Conservation (phyloP, 2,888 invertebrate species). For the Hyppa rectilinea region DNA sequence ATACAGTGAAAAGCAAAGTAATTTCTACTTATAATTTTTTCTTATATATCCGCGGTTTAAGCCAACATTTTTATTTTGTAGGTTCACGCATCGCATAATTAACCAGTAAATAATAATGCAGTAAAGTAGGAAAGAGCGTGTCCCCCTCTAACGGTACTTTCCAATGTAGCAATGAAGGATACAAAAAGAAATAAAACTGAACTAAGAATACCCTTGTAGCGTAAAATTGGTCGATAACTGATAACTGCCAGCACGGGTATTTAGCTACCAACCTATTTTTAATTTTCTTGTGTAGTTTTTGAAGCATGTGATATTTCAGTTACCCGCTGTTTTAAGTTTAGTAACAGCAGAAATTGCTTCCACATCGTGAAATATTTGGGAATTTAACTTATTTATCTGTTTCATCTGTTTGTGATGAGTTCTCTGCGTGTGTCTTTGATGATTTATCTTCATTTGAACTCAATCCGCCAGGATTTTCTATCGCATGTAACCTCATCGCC, state of each 20-base stretch:
- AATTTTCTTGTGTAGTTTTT: neutral
- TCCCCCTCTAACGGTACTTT: neutral
- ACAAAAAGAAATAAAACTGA: neutral
- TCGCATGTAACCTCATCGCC: slow-evolving; percentile 35
- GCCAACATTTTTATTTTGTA: neutral
- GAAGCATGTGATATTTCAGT: neutral
- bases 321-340: neutral
- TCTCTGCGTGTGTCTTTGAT: slow-evolving; percentile 10
- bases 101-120: too few relatives aligned
- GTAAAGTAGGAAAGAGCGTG: neutral
- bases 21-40: neutral
- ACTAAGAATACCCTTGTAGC: neutral
- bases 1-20: neutral
- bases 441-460: slow-evolving; percentile 41
- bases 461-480: slow-evolving; percentile 42
- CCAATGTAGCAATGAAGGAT: neutral
- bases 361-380: slow-evolving; percentile 22
- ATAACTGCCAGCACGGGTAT: too few relatives aligned
- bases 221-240: neutral
- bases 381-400: slow-evolving; percentile 24
- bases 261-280: neutral
- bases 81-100: too few relatives aligned
- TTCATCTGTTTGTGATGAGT: slow-evolving; percentile 32
- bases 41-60: neutral
- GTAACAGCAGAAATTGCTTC: neutral